phyloP scores from a whole-genome alignment of 2,797 vertebrate species.

The Eulemur rubriventer region DNA sequence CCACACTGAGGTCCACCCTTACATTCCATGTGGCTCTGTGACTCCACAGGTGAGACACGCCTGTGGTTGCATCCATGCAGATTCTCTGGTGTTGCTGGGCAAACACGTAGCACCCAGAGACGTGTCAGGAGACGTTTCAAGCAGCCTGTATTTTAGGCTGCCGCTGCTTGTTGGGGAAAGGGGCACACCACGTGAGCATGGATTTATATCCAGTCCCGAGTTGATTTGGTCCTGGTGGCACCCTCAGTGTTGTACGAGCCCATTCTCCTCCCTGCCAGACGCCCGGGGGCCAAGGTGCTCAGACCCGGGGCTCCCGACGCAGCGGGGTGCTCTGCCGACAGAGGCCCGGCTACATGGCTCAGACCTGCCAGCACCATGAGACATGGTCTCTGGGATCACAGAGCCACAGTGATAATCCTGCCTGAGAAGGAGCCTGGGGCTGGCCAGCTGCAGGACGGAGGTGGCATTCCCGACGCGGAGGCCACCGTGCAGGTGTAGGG shows the following conservation, averaged over 20 bases:
- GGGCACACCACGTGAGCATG: not conserved
- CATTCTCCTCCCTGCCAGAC: accelerated
- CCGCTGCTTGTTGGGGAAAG: not conserved
- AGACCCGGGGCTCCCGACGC: not conserved
- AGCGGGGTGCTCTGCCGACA: accelerated
- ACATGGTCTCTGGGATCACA: not conserved
- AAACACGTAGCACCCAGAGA: accelerated
- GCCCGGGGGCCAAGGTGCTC: not conserved
- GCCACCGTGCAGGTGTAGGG: too few species aligned
- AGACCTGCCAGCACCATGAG: not conserved
- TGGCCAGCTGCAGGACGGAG: not conserved
- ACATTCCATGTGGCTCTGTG: accelerated
- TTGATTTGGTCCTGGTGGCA: not conserved
- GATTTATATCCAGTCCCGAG: accelerated
- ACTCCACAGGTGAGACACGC: not conserved
- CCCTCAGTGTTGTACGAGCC: not conserved
- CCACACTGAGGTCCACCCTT: not conserved
- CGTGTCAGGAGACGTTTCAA: accelerated
- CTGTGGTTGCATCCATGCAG: accelerated
- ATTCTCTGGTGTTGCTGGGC: too few species aligned
- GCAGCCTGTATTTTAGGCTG: not conserved
- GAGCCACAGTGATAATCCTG: not conserved
- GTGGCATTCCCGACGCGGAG: not conserved
- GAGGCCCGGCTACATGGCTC: accelerated
- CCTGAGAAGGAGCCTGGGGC: not conserved